Evolutionary conservation across 37 sponge, comb jelly and placozoan species (phyloP).

Genomic region (Hexactinellida sp.): DNA sequence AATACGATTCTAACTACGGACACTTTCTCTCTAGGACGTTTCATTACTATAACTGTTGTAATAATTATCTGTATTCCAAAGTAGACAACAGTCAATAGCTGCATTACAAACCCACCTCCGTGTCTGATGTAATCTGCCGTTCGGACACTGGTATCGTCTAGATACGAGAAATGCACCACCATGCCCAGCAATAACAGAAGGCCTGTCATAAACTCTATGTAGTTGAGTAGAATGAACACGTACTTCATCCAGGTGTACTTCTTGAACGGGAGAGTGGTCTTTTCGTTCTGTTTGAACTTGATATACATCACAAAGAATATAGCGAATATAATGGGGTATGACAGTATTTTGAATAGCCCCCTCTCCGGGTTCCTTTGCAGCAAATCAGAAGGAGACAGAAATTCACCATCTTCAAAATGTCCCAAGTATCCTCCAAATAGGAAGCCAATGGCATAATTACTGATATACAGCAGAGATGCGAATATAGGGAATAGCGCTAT

Average conservation of each 20-base stretch:
- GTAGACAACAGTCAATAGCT: not conserved
- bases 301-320: not conserved
- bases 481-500: not conserved
- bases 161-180: slow-evolving; percentile 7
- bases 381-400: not conserved
- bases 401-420: slow-evolving; percentile 5
- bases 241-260: slow-evolving; percentile 7
- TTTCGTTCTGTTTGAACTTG: not conserved
- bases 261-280: not conserved
- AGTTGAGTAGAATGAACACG: slow-evolving; percentile 8
- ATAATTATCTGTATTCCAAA: slow-evolving; percentile 4
- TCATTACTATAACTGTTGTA: not conserved
- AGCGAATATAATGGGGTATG: not conserved
- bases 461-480: slow-evolving; percentile 8
- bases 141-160: not conserved
- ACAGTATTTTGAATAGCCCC: not conserved
- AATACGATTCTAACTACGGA: not conserved
- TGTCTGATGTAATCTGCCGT: not conserved
- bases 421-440: not conserved
- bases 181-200: not conserved
- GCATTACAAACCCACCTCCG: slow-evolving; percentile 5
- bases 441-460: slow-evolving; percentile 1
- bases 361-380: not conserved
- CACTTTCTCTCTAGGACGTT: not conserved
- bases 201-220: not conserved